Base-by-base conservation (phyloP, 1,140 invertebrate species). In the Drosophila ficusphila region DNA sequence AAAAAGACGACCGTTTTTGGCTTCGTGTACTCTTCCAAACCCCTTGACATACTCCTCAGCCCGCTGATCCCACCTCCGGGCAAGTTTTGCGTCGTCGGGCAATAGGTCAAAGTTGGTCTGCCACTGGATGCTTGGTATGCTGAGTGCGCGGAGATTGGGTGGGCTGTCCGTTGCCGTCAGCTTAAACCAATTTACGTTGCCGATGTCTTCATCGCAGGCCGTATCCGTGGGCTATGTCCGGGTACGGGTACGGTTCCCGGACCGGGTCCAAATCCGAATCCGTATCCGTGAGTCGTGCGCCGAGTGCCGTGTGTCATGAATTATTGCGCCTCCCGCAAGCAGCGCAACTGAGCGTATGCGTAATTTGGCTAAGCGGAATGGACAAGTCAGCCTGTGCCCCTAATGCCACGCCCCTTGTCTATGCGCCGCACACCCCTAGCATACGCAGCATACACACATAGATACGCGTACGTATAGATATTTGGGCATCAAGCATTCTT, bases 121-220 rank as follows among this genome's bases (percentile, higher is more conserved):
- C 38, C 56, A 27, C 29, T 25, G 36, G 48, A 31, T 49, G 49
- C n/a, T 54, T 36, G 21, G 36, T 12, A 33, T 38, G 47, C 34
- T 42, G 27, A 9, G 12, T 14, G 42, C 36, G 5, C 14, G 60
- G 11, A 46, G 69, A 21, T 51, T 73, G 58, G 46, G 53, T 65
- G 58, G 52, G 34, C 56, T 42, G 74, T 60, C 65, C 54, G 46
- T 62, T 68, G 72, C 68, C 81, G 74, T 83, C 79, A 83, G 82
- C 82, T 88, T 88, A 88, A 88, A 88, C 82, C 82, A 88, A 88
- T 88, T 88, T 88, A 88, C 77, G 82, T 81, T 41, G 74, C 70
- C 82, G 70, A 88, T 82, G 83, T 88, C 82, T 88, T 88, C 70
- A 88, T 88, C 72, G 41, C 62, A 44, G 61, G 73, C 33, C 57